Conservation (phyloP, 2,797 vertebrate species). For the Spinus olivaceus region DNA sequence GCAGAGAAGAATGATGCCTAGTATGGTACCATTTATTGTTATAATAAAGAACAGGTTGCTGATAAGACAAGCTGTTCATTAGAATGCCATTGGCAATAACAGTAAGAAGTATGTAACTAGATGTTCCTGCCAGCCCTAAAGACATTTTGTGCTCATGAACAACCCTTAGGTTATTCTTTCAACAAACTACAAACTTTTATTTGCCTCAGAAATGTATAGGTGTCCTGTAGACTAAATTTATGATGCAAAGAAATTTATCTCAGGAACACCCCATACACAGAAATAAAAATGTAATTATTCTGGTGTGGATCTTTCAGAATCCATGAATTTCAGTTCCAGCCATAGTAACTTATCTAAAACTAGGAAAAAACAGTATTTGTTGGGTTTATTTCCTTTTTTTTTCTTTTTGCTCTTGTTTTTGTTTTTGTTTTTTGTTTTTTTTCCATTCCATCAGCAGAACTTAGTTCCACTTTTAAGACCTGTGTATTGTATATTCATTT, state of each 20-base stretch:
- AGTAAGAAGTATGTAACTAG: background rate
- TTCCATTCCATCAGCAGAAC: background rate
- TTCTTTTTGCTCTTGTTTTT: background rate
- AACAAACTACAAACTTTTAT: background rate
- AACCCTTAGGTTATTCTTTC: background rate
- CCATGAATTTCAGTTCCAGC: background rate
- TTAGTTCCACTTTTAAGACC: background rate
- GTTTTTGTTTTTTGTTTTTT: background rate
- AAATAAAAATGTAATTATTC: background rate
- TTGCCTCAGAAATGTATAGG: background rate
- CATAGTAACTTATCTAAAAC: background rate
- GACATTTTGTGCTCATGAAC: background rate
- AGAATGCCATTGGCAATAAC: constrained; percentile 8
- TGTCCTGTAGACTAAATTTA: background rate
- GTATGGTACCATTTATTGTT: background rate
- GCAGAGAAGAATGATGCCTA: background rate
- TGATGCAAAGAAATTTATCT: background rate
- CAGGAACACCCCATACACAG: background rate
- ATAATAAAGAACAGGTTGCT: constrained; percentile 3
- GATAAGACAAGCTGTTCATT: constrained; percentile 45
- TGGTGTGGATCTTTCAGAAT: background rate
- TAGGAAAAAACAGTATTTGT: background rate
- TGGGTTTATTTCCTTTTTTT: fast-evolving
- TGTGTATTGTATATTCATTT: background rate
- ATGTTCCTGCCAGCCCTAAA: background rate